These are phyloP conservation scores for Fistularia tabacaria DNA, from an alignment of 2,797 vertebrate genomes.

Conservation along the genomic window DNA sequence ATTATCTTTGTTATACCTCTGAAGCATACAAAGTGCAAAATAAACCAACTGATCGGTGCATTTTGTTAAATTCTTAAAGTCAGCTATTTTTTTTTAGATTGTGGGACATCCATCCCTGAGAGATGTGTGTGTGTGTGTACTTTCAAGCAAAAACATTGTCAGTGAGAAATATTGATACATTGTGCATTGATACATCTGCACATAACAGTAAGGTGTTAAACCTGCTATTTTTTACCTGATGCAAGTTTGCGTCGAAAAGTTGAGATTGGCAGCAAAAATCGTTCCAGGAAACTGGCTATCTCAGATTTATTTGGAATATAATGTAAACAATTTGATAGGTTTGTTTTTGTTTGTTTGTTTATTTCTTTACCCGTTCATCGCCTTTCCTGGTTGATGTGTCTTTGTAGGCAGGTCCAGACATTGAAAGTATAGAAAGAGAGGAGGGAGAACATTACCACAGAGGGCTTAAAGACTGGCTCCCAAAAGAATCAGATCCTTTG, in stretches of 20 bases:
- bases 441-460: conserved; percentile 32
- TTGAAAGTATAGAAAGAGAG: conserved; percentile 46
- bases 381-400: conserved; percentile 4
- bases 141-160: conserved; percentile 1
- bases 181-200: too few species aligned
- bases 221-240: not conserved
- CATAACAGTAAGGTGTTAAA: not conserved
- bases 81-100: not conserved
- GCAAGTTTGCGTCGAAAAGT: conserved; percentile 1
- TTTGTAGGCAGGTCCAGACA: conserved; percentile 25
- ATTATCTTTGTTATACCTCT: too few species aligned
- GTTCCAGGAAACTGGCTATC: conserved; percentile 11
- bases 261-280: conserved; percentile 4
- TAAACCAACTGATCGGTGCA: too few species aligned
- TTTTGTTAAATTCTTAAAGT: not conserved
- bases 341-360: too few species aligned
- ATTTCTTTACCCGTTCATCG: too few species aligned
- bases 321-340: not conserved
- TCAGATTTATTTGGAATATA: conserved; percentile 13
- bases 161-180: not conserved
- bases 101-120: not conserved
- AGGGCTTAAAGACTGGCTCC: conserved; percentile 33
- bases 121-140: not conserved
- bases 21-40: too few species aligned
- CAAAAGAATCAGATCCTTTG: conserved; percentile 15